Evolutionary conservation across 2,888 invertebrate species (phyloP).

Genomic region (Sceliomorpha sp.): DNA sequence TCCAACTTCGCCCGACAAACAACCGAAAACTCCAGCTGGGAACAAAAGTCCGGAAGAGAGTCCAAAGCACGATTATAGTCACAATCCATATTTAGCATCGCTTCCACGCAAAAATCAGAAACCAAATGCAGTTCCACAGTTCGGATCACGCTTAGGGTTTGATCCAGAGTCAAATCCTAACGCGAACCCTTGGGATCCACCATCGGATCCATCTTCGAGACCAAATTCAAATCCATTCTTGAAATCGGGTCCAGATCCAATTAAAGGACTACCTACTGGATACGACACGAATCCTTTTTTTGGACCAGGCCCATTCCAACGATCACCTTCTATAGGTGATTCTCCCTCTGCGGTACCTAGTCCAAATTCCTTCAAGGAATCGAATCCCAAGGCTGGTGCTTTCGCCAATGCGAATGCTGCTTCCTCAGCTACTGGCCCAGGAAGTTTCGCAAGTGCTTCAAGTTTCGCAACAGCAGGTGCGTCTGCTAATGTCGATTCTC

Average conservation of each 20-base stretch:
- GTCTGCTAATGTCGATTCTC: conserved; percentile 17
- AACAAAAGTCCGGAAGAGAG: conserved; percentile 34
- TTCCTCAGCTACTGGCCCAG: conserved; percentile 8
- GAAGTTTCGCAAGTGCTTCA: conserved; percentile 18
- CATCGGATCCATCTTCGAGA: too few species aligned
- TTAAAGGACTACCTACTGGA: conserved; percentile 22
- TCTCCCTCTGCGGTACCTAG: conserved; percentile 6
- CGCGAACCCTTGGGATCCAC: too few species aligned
- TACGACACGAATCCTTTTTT: conserved; percentile 47
- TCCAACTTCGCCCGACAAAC: conserved; percentile 7
- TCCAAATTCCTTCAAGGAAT: neutral
- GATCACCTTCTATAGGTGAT: conserved; percentile 28
- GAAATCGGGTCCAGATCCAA: conserved; percentile 37
- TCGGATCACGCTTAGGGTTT: conserved; percentile 3
- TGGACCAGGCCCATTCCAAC: conserved; percentile 17
- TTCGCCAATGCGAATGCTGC: conserved; percentile 1
- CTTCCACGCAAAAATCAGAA: conserved; percentile 20
- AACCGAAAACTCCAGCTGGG: conserved; percentile 17
- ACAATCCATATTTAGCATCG: conserved; percentile 44
- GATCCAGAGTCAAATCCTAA: conserved; percentile 14
- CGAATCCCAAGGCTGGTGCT: neutral
- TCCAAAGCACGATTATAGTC: conserved; percentile 28
- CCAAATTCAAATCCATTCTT: conserved; percentile 24
- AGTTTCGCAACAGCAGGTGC: conserved; percentile 21
- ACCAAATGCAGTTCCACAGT: conserved; percentile 14